Conservation (phyloP, 2,797 vertebrate species). For the Pseudomugil gertrudae region DNA sequence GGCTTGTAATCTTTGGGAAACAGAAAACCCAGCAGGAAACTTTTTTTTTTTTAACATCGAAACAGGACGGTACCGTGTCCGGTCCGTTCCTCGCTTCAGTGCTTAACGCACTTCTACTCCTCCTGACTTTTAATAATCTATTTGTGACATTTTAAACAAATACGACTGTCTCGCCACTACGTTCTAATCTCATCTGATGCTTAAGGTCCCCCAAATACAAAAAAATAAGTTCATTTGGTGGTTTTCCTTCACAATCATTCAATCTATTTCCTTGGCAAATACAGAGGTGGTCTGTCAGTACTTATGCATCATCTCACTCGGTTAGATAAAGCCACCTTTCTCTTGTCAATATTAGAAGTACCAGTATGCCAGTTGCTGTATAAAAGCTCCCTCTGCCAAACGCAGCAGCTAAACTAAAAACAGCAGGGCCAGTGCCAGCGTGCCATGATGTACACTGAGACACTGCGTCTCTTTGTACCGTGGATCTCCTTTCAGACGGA, state of each 20-base stretch:
- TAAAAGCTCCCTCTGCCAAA: slow-evolving; percentile 30
- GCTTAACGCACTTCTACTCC: no score
- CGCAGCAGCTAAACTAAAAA: slow-evolving; percentile 42
- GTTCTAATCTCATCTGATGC: background rate
- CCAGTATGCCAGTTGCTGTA: slow-evolving; percentile 15
- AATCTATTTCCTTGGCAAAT: background rate
- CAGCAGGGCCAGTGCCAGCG: slow-evolving; percentile 55
- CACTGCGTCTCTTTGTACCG: slow-evolving; percentile 63
- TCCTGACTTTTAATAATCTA: no score
- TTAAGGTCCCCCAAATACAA: background rate
- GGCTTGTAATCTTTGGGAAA: slow-evolving; percentile 27
- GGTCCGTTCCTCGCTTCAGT: slow-evolving; percentile 1
- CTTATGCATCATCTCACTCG: background rate
- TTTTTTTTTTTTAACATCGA: background rate
- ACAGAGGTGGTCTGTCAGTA: background rate
- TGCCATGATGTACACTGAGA: slow-evolving; percentile 62
- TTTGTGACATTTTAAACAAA: no score
- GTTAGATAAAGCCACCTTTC: background rate
- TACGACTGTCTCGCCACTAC: no score
- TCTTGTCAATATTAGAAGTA: background rate
- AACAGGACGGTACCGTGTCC: background rate
- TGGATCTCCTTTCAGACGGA: slow-evolving; percentile 48
- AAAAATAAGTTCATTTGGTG: background rate
- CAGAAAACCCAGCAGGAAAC: slow-evolving; percentile 23
- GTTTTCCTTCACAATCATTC: background rate